A percentile compares a stretch with the other conserved stretches of the same genome.
Evolutionary conservation across 1,140 invertebrate species (phyloP).

Genomic region (Scaptomyza pallida): DNA sequence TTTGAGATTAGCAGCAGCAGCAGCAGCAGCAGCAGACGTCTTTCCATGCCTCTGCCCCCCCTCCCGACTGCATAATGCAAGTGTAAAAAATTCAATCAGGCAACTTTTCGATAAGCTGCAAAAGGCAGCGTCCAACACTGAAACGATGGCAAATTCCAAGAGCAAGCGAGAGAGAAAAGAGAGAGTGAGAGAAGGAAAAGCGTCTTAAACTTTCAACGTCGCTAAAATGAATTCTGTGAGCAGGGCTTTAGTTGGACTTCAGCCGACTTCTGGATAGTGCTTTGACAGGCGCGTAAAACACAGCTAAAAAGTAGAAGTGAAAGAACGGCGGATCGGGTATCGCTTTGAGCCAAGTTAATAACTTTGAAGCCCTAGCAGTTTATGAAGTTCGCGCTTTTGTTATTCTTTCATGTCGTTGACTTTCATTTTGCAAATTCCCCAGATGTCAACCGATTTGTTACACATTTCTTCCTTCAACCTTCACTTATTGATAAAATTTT

Average conservation of each 20-base stretch:
- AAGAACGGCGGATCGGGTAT: slow-evolving; percentile 55
- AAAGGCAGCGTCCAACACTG: slow-evolving; percentile 55
- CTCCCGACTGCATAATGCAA: slow-evolving; percentile 47
- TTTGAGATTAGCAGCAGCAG: slow-evolving; percentile 43
- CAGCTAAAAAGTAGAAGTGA: neutral
- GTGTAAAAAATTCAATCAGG: slow-evolving; percentile 72
- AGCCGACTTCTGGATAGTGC: slow-evolving; percentile 19
- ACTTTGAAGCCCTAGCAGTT: slow-evolving; percentile 73
- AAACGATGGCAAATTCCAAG: slow-evolving; percentile 11
- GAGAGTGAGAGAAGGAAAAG: slow-evolving; percentile 40
- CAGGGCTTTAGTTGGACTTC: slow-evolving; percentile 30
- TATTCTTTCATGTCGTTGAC: slow-evolving; percentile 70
- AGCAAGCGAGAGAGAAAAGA: neutral
- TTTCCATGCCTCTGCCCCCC: neutral
- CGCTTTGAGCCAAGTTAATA: slow-evolving; percentile 78
- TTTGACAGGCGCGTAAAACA: slow-evolving; percentile 8
- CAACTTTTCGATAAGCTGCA: slow-evolving; percentile 80
- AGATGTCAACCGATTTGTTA: slow-evolving; percentile 50
- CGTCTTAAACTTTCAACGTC: slow-evolving; percentile 68
- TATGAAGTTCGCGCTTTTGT: slow-evolving; percentile 67
- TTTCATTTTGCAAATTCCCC: slow-evolving; percentile 58
- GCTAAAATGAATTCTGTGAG: slow-evolving; percentile 61
- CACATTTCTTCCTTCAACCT: neutral
- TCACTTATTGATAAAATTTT: neutral
- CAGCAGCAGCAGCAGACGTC: neutral